Percentiles rank a stretch among this genome's conserved stretches.
These are phyloP conservation scores for Parapristionchus giblindavisi DNA, from an alignment of 2,888 invertebrate species.

Conservation along the genomic window DNA sequence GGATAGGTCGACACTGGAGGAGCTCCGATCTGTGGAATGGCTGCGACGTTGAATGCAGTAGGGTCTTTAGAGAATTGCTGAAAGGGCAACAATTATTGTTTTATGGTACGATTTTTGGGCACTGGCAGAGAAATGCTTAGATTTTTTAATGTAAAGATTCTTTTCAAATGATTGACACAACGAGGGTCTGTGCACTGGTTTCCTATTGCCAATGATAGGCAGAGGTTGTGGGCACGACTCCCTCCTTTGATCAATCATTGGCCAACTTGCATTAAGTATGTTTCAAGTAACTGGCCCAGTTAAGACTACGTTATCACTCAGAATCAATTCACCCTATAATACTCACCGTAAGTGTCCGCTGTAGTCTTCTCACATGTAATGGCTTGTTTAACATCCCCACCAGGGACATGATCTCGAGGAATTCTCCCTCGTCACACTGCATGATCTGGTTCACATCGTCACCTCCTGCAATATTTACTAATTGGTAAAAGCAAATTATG, in stretches of 20 bases:
- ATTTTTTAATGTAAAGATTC: too few species aligned
- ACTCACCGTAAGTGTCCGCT: conserved; percentile 71
- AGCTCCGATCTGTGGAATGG: conserved; percentile 63
- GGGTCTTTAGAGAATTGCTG: conserved; percentile 65
- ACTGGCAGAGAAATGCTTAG: too few species aligned
- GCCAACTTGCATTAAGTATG: neutral
- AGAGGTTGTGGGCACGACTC: too few species aligned
- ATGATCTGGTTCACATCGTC: conserved; percentile 98
- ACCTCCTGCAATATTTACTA: conserved; percentile 84
- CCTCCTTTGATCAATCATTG: too few species aligned
- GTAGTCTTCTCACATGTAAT: conserved; percentile 93
- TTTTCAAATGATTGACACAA: too few species aligned
- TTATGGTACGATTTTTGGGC: neutral
- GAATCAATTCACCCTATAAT: neutral
- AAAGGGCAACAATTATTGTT: conserved; percentile 7
- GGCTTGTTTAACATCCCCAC: conserved; percentile 99
- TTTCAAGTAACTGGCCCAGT: neutral
- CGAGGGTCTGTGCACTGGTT: too few species aligned
- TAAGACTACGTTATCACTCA: neutral
- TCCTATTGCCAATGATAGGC: too few species aligned
- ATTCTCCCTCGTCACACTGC: conserved; percentile 97
- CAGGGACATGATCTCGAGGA: conserved; percentile 97
- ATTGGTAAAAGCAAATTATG: too few species aligned
- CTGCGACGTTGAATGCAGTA: conserved; percentile 55
- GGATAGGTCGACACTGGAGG: conserved; percentile 56